phyloP scores from a whole-genome alignment of 2,888 invertebrate genomes.

The Apomyelois bistriatella region DNA sequence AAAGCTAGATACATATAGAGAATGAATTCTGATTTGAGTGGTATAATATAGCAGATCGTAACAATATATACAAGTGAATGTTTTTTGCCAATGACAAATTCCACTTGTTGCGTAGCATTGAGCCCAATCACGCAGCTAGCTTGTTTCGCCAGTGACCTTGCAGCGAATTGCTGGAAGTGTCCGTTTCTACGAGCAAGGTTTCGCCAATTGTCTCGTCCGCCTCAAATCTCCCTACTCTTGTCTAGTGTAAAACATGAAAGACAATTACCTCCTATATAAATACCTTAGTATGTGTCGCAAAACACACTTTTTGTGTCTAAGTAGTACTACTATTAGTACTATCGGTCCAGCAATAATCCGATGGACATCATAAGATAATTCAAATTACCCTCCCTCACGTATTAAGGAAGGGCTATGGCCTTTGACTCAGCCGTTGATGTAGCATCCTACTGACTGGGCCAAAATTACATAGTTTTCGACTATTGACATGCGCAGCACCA shows the following conservation, averaged over 20 bases:
- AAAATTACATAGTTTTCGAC: too few relatives aligned
- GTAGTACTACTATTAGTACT: too few relatives aligned
- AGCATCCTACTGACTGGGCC: too few relatives aligned
- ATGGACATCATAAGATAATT: too few relatives aligned
- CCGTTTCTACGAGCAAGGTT: background rate
- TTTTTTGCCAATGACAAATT: background rate
- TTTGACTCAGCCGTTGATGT: too few relatives aligned
- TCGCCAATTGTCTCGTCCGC: background rate
- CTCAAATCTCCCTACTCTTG: background rate
- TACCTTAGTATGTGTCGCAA: too few relatives aligned
- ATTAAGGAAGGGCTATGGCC: too few relatives aligned
- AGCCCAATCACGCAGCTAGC: conserved; percentile 8
- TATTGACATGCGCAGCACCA: too few relatives aligned
- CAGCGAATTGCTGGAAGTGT: background rate
- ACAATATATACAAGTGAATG: background rate
- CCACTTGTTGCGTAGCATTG: conserved; percentile 10
- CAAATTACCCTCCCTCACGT: too few relatives aligned
- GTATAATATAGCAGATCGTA: background rate
- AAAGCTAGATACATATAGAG: too few relatives aligned
- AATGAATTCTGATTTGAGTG: background rate
- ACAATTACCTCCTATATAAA: background rate
- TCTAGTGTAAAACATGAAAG: background rate
- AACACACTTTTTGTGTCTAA: too few relatives aligned
- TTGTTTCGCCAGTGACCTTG: conserved; percentile 14
- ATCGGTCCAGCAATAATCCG: too few relatives aligned